Percentiles rank a stretch among this genome's conserved stretches.
These are phyloP conservation scores for Caenorhabditis sp. DNA, from an alignment of 2,888 invertebrate species.

Conservation along the genomic window DNA sequence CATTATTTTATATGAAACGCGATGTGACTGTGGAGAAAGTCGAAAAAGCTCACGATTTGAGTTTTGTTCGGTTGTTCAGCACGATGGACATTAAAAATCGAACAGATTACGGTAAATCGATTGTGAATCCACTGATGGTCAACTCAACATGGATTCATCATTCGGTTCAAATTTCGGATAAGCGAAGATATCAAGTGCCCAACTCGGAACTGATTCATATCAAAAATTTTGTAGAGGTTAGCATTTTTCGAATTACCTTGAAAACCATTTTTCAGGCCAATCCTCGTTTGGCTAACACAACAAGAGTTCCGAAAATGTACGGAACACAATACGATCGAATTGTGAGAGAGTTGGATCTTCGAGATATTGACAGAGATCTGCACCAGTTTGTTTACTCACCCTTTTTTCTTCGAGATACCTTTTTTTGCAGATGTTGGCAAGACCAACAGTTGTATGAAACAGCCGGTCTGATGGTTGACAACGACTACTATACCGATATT, in stretches of 20 bases:
- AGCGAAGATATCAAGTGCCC: slow-evolving; percentile 15
- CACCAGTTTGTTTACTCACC: slow-evolving; percentile 1
- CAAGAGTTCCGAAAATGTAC: slow-evolving; percentile 9
- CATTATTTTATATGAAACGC: slow-evolving; percentile 26
- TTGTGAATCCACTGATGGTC: slow-evolving; percentile 26
- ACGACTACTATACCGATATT: slow-evolving; percentile 18
- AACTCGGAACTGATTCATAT: slow-evolving; percentile 32
- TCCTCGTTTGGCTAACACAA: background rate
- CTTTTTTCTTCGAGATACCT: background rate
- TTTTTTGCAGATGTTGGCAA: background rate
- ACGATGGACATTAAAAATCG: slow-evolving; percentile 16
- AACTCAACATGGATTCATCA: slow-evolving; percentile 41
- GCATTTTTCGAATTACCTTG: no score
- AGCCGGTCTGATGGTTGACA: slow-evolving; percentile 11
- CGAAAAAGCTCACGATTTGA: slow-evolving; percentile 9
- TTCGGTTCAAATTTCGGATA: slow-evolving; percentile 15
- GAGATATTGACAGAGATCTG: slow-evolving; percentile 14
- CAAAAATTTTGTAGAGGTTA: slow-evolving; percentile 12
- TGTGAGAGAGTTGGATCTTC: slow-evolving; percentile 15
- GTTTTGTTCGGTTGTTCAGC: slow-evolving; percentile 15
- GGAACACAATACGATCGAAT: slow-evolving; percentile 12
- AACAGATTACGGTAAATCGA: slow-evolving; percentile 29
- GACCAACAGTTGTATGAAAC: background rate
- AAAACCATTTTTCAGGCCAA: background rate
- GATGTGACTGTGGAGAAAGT: slow-evolving; percentile 20